Evolutionary conservation across 2,113 vertebrate species (phyloP), one percentile per base, ranked within the genome.

Genomic region (Hiodon alosoides): DNA sequence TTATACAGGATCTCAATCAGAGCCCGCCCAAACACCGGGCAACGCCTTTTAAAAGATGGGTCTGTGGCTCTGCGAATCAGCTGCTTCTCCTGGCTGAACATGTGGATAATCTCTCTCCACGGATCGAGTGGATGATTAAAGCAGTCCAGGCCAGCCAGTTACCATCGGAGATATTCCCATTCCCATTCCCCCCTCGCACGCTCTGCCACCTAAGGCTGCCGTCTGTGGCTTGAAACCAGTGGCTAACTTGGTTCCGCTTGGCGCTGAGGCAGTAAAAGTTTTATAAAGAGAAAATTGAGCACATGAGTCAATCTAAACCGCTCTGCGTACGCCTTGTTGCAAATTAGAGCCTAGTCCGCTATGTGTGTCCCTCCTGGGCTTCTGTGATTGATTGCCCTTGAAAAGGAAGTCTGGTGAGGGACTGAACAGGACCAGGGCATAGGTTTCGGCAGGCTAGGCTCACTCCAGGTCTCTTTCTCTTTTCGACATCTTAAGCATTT

Each of bases 231-330:
- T 2, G 9, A 31, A 31, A 31, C 73, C 65, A 75, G 68, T 59
- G 67, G 64, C 47, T 52, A 17, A 9, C 2, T 2, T 14, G 64
- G 54, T 67, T 67, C 73, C 68, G 73, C 73, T 67, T 75, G 65
- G 64, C 65, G 68, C 47, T 10, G 54, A 55, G 54, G 47, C 46
- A 55, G 4, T 51, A 10, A 17, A 68, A n/a, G 54, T 5, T 50
- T 74, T 66, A 59, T 67, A 17, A 55, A 53, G 58, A 67, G 52
- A 67, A 59, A 67, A 75, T 67, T 67, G 54, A 68, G 46, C 13
- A 7, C 46, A 9, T 4, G 13, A n/a, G 53, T 65, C 73, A 67
- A 75, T 59, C 2, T 53, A 59, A 75, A 75, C 47, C 58, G 64
- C 46, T 14, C 50, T 16, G 46, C 31, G 16, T 68, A 47, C 14